Base-by-base conservation (phyloP, 2,888 invertebrate genomes). In the Callyntrura guangdongensis region DNA sequence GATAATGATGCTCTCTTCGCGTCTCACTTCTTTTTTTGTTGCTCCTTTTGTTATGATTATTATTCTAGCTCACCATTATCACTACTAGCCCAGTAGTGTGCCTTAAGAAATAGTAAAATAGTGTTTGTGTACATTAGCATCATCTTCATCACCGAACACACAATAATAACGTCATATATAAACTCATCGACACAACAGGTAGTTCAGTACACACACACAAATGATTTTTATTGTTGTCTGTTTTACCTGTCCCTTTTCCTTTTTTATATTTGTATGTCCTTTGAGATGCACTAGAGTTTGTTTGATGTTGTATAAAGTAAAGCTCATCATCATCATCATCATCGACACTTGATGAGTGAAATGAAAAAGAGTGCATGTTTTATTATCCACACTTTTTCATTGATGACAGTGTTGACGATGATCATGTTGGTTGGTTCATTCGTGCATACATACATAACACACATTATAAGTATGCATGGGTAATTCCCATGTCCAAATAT, bases 401-500 rank as follows among this genome's bases (percentile, higher is more conserved):
- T 61, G 47, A 61, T 64, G 47, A 36, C 36, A 6, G 36, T 36
- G 36, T 17, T 25, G 59, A 59, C 45, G n/a, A 64, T 82, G 82
- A 64, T 82, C 64, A 82, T 82, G 82, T 82, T 64, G 82, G 36
- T 77, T 81, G 53, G 67, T 64, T 90, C 85, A 81, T 90, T 85
- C 84, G 81, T 79, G 11, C 64, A 59, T 67, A 56, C 36, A 36
- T 36, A 36, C 3, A n/a, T n/a, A 36, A 36, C 36, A 36, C 36
- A 36, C 36, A 36, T 36, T 4, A 36, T 36, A 6, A 2, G 6
- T 67, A 64, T 86, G 83, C 64, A 72, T 84, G 85, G 85, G 86
- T 86, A 90, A 90, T 81, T 90, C 90, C 90, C 90, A 79, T 90
- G 79, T 79, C 85, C 89, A 89, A 85, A 89, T 85, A 84, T 89